These are phyloP conservation scores for Tholera decimalis DNA, from an alignment of 2,888 invertebrate species.

Conservation along the genomic window DNA sequence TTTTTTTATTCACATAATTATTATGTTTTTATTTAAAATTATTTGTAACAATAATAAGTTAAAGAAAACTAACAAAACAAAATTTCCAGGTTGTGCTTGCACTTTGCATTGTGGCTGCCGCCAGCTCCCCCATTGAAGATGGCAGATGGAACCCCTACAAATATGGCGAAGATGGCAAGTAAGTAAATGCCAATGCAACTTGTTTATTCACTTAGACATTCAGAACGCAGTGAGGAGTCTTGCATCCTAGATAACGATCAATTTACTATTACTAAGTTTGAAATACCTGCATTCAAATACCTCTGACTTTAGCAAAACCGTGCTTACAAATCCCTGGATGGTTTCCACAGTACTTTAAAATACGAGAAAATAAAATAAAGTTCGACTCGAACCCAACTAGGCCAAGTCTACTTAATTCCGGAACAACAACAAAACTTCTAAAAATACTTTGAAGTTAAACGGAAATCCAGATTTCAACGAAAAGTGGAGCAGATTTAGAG, in stretches of 20 bases:
- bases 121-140: conserved; percentile 78
- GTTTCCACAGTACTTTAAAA: conserved; percentile 36
- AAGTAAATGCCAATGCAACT: conserved; percentile 79
- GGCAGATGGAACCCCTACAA: conserved; percentile 85
- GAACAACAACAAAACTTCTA: conserved; percentile 52
- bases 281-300: conserved; percentile 35
- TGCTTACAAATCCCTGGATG: conserved; percentile 23
- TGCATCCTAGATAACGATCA: conserved; percentile 29
- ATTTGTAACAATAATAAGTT: neutral
- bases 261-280: conserved; percentile 18
- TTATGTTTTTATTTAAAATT: neutral
- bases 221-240: conserved; percentile 34
- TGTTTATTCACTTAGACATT: conserved; percentile 64
- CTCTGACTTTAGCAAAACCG: conserved; percentile 21
- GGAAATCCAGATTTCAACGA: conserved; percentile 43
- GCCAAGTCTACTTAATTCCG: conserved; percentile 49
- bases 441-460: conserved; percentile 48
- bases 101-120: conserved; percentile 78
- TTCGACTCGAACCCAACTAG: conserved; percentile 37
- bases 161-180: conserved; percentile 86
- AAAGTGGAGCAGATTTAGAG: conserved; percentile 42
- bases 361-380: conserved; percentile 47
- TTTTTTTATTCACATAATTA: neutral
- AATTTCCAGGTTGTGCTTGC: conserved; percentile 80
- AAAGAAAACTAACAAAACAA: conserved; percentile 19